Evolutionary conservation across 2,888 invertebrate species (phyloP).

Genomic region (Melipona beecheii): DNA sequence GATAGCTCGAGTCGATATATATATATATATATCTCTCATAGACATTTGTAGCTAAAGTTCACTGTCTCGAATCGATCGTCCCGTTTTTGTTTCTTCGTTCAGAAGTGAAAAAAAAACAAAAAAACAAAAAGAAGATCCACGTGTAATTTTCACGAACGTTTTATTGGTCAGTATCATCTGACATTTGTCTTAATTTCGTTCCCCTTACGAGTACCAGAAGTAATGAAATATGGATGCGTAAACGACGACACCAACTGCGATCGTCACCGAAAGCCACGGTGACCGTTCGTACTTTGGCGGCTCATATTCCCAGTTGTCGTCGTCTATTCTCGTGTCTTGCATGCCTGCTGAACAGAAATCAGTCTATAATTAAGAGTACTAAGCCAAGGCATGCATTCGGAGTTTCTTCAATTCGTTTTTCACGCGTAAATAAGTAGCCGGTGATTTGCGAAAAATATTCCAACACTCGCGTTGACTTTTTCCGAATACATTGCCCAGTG

Average conservation of each 20-base stretch:
- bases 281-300: constrained; percentile 63
- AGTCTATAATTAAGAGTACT: background rate
- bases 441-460: no score
- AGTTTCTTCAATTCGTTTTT: background rate
- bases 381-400: no score
- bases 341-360: constrained; percentile 7
- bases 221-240: constrained; percentile 74
- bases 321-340: constrained; percentile 57
- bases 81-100: no score
- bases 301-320: constrained; percentile 75
- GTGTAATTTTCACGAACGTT: background rate
- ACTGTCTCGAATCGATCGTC: background rate
- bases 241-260: constrained; percentile 61
- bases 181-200: background rate
- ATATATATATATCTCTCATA: no score
- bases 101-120: background rate
- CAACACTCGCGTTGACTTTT: no score
- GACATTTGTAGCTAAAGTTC: background rate
- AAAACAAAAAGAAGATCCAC: background rate
- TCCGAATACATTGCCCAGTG: no score
- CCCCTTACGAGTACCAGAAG: constrained; percentile 11
- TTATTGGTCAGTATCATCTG: background rate
- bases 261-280: constrained; percentile 50
- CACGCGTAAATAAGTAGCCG: no score
- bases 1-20: no score